These are phyloP conservation scores for Drosophila erecta DNA, from an alignment of 1,140 invertebrate genomes.

Conservation along the genomic window DNA sequence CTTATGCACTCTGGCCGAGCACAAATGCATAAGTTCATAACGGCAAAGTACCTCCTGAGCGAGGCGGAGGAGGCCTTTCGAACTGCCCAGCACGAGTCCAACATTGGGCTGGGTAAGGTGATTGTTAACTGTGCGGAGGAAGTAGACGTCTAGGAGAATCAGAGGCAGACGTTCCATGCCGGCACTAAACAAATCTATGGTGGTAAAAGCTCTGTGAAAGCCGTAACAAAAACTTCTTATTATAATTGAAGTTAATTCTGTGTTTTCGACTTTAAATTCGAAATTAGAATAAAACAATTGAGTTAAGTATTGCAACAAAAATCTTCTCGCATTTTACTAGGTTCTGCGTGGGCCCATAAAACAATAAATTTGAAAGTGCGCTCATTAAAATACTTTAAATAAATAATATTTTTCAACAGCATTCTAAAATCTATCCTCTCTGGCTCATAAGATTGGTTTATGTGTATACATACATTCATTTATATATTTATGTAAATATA, in stretches of 20 bases:
- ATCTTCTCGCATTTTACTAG: slow-evolving; percentile 56
- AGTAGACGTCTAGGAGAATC: background rate
- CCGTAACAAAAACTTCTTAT: slow-evolving; percentile 4
- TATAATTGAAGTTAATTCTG: background rate
- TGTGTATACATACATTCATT: slow-evolving; percentile 40
- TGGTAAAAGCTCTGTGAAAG: slow-evolving; percentile 27
- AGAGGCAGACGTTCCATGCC: background rate
- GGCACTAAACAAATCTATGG: background rate
- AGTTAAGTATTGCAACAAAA: slow-evolving; percentile 52
- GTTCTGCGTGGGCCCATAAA: slow-evolving; percentile 46
- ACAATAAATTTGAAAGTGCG: slow-evolving; percentile 55
- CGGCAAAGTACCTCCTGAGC: slow-evolving; percentile 35
- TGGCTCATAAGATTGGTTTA: slow-evolving; percentile 54
- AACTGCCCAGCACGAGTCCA: slow-evolving; percentile 60
- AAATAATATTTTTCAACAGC: slow-evolving; percentile 61
- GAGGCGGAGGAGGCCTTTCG: slow-evolving; percentile 54
- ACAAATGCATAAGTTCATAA: slow-evolving; percentile 61
- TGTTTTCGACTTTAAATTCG: slow-evolving; percentile 2
- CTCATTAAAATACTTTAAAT: slow-evolving; percentile 43
- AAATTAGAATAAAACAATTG: slow-evolving; percentile 30
- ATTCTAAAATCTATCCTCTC: slow-evolving; percentile 64
- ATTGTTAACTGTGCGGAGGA: slow-evolving; percentile 62
- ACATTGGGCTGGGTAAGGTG: slow-evolving; percentile 59
- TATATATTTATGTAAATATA: slow-evolving; percentile 43
- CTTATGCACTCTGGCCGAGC: slow-evolving; percentile 62